These are phyloP conservation scores for Acrocephalus scirpaceus DNA, from an alignment of 2,797 vertebrate genomes.

Conservation along the genomic window DNA sequence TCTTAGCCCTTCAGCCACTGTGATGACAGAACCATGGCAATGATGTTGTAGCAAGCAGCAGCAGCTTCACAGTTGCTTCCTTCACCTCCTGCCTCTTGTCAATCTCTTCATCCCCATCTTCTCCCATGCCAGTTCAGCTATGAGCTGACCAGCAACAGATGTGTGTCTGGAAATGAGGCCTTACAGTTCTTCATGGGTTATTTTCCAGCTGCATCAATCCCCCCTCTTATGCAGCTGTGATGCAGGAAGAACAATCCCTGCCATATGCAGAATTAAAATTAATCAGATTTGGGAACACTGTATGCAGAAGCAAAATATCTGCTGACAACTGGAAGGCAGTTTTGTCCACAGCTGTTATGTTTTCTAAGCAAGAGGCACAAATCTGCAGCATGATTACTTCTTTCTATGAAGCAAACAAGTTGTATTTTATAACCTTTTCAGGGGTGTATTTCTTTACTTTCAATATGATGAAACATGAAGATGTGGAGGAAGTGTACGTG, in stretches of 20 bases:
- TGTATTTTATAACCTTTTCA: constrained; percentile 51
- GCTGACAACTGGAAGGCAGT: background rate
- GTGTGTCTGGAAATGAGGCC: background rate
- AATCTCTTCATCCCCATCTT: background rate
- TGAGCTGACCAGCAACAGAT: background rate
- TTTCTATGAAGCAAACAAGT: background rate
- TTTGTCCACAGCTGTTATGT: background rate
- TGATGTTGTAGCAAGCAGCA: background rate
- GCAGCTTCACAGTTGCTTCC: background rate
- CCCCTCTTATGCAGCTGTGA: background rate
- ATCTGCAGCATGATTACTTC: background rate
- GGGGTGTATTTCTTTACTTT: constrained; percentile 86
- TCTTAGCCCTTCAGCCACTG: background rate
- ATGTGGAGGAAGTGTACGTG: constrained; percentile 82
- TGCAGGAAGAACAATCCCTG: background rate
- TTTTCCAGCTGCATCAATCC: background rate
- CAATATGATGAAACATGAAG: constrained; percentile 86
- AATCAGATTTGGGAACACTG: background rate
- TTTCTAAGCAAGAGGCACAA: background rate
- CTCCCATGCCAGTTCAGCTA: background rate
- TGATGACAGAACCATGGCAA: background rate
- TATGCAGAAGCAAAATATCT: background rate
- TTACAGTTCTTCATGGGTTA: background rate
- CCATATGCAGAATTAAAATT: background rate
- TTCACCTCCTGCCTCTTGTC: background rate